These are phyloP conservation scores for Vicugna pacos DNA, from an alignment of 2,113 vertebrate genomes.

Conservation along the genomic window DNA sequence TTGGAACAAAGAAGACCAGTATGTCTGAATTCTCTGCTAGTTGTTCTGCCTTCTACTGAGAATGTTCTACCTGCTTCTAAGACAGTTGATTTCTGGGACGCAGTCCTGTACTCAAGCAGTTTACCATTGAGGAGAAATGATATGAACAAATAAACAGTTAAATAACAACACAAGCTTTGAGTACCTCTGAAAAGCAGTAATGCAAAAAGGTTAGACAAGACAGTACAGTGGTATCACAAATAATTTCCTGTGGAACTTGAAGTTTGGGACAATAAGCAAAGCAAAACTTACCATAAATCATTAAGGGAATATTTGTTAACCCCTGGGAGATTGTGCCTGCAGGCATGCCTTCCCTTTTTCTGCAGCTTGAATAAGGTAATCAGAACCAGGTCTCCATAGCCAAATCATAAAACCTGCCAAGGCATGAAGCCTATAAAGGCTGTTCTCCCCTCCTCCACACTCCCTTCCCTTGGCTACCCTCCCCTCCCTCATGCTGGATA, in stretches of 20 bases:
- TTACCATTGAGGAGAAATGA: background rate
- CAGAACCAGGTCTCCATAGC: background rate
- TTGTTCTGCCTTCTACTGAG: background rate
- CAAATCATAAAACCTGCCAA: background rate
- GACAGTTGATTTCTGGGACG: background rate
- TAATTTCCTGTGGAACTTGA: background rate
- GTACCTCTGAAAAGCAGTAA: background rate
- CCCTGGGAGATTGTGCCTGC: background rate
- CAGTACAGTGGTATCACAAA: background rate
- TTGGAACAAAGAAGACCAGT: background rate
- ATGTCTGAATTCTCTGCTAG: background rate
- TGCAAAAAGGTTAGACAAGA: background rate
- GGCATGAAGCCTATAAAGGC: background rate
- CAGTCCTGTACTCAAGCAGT: background rate
- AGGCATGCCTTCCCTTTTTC: background rate
- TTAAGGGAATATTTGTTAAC: background rate
- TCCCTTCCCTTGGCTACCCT: accelerated
- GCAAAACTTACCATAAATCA: background rate
- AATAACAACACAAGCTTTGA: background rate
- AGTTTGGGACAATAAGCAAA: background rate
- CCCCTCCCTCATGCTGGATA: background rate
- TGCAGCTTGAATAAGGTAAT: background rate
- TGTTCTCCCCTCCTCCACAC: background rate
- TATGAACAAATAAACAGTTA: background rate
- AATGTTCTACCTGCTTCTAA: background rate